These are phyloP conservation scores for Clinocottus analis DNA, from an alignment of 2,113 vertebrate species.

Conservation along the genomic window DNA sequence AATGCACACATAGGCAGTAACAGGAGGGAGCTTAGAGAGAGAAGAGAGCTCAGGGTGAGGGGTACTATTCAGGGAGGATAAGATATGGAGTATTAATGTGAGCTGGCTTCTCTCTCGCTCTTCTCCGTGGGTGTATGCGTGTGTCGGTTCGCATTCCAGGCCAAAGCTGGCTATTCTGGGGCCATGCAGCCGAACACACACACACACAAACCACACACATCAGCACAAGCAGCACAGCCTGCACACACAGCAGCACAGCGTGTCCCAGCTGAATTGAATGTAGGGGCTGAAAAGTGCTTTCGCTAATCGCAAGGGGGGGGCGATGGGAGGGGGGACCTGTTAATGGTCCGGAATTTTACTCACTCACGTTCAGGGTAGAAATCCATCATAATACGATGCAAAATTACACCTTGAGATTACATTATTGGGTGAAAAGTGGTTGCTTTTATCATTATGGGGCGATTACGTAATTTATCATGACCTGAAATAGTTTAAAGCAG, in stretches of 20 bases:
- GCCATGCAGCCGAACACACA: constrained; percentile 39
- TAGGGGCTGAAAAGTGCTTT: constrained; percentile 56
- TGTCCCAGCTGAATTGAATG: constrained; percentile 46
- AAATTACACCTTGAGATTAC: constrained; percentile 54
- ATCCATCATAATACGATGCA: constrained; percentile 60
- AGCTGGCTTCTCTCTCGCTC: constrained; percentile 41
- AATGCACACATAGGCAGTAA: constrained; percentile 44
- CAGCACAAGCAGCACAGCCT: constrained; percentile 59
- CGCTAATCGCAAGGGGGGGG: constrained; percentile 32
- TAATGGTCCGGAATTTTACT: constrained; percentile 59
- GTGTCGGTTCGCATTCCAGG: constrained; percentile 72
- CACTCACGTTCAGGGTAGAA: constrained; percentile 48
- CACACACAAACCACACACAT: constrained; percentile 73
- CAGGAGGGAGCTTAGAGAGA: constrained; percentile 30
- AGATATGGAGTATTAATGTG: constrained; percentile 64
- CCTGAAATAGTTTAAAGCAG: constrained; percentile 17
- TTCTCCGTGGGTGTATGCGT: constrained; percentile 14
- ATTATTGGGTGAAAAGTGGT: constrained; percentile 41
- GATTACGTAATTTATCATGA: constrained; percentile 46
- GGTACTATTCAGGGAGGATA: constrained; percentile 53
- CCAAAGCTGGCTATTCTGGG: constrained; percentile 74
- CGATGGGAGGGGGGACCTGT: constrained; percentile 19
- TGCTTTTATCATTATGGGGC: constrained; percentile 48
- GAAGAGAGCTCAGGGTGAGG: constrained; percentile 45
- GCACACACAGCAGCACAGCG: constrained; percentile 51